Evolutionary conservation across 2,797 vertebrate species (phyloP), one percentile per base, ranked within the genome.

Genomic region (Leptodactylus fallax): DNA sequence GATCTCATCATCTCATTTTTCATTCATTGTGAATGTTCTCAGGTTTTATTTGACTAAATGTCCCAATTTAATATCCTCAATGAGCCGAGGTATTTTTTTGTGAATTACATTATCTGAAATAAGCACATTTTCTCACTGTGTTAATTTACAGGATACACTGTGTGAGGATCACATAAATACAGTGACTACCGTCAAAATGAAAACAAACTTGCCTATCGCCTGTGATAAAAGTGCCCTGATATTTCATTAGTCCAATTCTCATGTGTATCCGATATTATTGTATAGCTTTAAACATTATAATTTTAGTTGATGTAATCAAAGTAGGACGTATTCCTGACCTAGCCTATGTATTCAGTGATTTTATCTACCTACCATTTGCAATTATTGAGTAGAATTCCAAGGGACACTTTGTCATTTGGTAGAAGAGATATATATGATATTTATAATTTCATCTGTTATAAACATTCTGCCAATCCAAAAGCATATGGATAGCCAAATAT

Each of bases 21-120:
- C 79, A 89, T 89, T 89, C 84, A 89, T 27, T 77, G 85, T 83
- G 80, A 89, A 89, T 47, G 19, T 79, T 86, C 74, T 65, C 61
- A 16, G 80, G 17, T 69, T 83, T 69, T 60, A 79, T 79, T 89
- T 87, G n/a, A 25, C 53, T 69, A 58, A 81, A 80, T 67, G 69
- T 81, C 58, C 65, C 71, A 74, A 27, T 81, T 85, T 81, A 86
- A 85, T 81, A 85, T 81, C 61, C 74, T 80, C 83, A 89, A 61
- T 86, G 60, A 87, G 77, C 17, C 3, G 2, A 47, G 55, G 14
- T 9, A 51, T 61, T 53, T 83, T 61, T 74, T 81, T 65, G 58
- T 71, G 84, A 86, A 82, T 83, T 17, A 45, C 84, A 89, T 86
- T 89, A 83, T 49, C 85, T 83, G 61, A 77, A 85, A 80, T 45